Percentiles rank a stretch among this genome's conserved stretches.
Conservation (phyloP, 1,140 invertebrate genomes). For the Littorina saxatilis region DNA sequence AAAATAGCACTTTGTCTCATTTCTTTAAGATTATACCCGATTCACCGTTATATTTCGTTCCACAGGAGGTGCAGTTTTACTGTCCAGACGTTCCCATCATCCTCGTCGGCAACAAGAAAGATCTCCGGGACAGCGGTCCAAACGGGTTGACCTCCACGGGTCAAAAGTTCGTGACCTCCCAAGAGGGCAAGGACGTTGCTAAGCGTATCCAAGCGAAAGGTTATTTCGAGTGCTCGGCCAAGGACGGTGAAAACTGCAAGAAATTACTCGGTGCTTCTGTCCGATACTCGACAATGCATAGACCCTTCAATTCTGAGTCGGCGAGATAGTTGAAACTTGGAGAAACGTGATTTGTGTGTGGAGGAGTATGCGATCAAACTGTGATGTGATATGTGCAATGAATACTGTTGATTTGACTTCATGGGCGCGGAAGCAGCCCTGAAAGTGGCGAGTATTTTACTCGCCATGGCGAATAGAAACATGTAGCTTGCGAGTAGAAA, state of each 20-base stretch:
- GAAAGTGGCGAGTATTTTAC: no score
- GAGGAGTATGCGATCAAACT: background rate
- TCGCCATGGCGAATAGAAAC: background rate
- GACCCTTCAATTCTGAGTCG: conserved; percentile 3
- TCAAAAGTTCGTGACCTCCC: conserved; percentile 18
- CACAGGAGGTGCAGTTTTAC: conserved; percentile 29
- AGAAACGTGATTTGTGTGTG: background rate
- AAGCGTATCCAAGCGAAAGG: conserved; percentile 18
- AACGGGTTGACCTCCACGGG: background rate
- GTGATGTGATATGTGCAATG: background rate
- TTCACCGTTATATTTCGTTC: no score
- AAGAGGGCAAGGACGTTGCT: conserved; percentile 9
- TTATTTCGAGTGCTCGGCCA: conserved; percentile 30
- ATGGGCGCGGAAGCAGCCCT: background rate
- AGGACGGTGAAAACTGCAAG: background rate
- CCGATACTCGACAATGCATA: conserved; percentile 16
- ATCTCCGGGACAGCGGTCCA: conserved; percentile 13
- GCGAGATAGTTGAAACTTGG: background rate
- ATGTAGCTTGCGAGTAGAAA: no score
- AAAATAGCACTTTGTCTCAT: no score
- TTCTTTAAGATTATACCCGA: no score
- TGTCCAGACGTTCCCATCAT: conserved; percentile 31
- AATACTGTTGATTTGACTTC: background rate
- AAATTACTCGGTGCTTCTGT: conserved; percentile 2
- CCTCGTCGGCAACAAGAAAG: conserved; percentile 40